Base-by-base conservation (phyloP, 1,140 invertebrate genomes). In the Panonychus citri region DNA sequence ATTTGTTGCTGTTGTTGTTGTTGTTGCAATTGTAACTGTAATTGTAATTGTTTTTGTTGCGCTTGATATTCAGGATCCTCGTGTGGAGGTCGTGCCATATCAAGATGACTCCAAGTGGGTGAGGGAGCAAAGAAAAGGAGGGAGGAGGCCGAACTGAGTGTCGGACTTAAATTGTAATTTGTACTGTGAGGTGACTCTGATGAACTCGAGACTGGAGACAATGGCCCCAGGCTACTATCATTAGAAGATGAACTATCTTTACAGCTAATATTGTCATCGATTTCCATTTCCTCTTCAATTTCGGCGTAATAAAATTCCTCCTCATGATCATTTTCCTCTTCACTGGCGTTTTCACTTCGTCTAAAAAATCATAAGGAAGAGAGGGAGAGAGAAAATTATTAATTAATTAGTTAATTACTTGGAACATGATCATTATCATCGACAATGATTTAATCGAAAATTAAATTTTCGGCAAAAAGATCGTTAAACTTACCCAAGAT, bases 61-160 rank as follows among this genome's bases (percentile, higher is more conserved):
- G 17, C 15, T 39, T 19, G 28, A 53, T 63, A 64, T 46, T 66
- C 64, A 0, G 65, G 65, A 51, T 66, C 72, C 70, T 91, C 86
- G 67, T 88, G 83, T n/a, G 85, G 84, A 51, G 86, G 86, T 64
- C 86, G 77, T 49, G 83, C 85, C 85, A 93, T 90, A 70, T 93
- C 87, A 61, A 83, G 77, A 68, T 90, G 87, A 27, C 58, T 63
- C 49, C 63, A 51, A 28, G 64, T 65, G 24, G 65, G 64, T 53
- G 62, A 60, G 3, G 65, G 53, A 39, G 10, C 21, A 19, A 21
- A 54, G 25, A 40, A 42, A 54, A 15, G 50, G 50, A 34, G n/a
- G n/a, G 43, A n/a, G n/a, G 46, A 50, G 21, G 24, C 28, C 17
- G 24, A 21, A 12, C 17, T 51, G 49, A 24, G 28, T 30, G 25